Conservation (phyloP, 2,797 vertebrate species). For the Microctenopoma steveboyesi region DNA sequence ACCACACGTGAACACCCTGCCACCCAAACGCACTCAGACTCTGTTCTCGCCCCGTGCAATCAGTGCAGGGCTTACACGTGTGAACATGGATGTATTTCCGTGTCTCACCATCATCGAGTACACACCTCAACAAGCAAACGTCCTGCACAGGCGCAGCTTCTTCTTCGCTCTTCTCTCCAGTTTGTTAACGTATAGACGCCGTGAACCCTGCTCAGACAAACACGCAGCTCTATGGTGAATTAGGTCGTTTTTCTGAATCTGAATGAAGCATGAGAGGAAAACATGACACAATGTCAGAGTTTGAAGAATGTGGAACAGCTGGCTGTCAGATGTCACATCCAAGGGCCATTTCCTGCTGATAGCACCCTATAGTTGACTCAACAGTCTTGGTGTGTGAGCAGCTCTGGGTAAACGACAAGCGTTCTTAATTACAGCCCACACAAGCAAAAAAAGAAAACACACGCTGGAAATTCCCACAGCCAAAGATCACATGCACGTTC, state of each 20-base stretch:
- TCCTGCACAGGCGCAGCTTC: neutral
- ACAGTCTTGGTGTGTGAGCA: constrained; percentile 15
- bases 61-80: constrained; percentile 18
- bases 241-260: no score
- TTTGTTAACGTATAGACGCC: no score
- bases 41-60: neutral
- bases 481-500: constrained; percentile 7
- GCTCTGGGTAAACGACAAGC: constrained; percentile 18
- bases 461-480: constrained; percentile 27
- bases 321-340: neutral
- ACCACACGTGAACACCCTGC: constrained; percentile 19
- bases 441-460: constrained; percentile 31
- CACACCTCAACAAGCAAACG: constrained; percentile 5
- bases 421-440: constrained; percentile 62
- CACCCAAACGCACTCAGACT: neutral
- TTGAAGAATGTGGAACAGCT: neutral
- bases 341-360: constrained; percentile 26
- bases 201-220: no score
- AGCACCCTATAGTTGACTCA: neutral
- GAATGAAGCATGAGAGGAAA: neutral
- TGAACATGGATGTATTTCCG: constrained; percentile 7
- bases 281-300: neutral
- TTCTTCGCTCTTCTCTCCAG: no score
- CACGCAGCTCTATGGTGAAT: no score
- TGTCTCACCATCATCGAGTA: constrained; percentile 1